A percentile compares a stretch with the other conserved stretches of the same genome.
Conservation (phyloP, 2,888 invertebrate species). For the Girardia tigrina region DNA sequence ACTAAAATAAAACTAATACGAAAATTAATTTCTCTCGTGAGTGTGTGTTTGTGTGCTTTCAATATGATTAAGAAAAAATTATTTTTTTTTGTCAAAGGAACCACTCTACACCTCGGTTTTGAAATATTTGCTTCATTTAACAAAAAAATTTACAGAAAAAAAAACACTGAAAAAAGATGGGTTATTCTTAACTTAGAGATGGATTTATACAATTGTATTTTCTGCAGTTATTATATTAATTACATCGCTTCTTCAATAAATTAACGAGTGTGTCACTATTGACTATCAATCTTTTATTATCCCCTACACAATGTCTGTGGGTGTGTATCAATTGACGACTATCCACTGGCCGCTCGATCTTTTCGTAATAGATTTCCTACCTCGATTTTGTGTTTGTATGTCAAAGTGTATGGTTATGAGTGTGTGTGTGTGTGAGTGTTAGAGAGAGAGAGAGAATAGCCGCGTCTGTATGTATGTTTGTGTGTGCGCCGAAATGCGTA, state of each 20-base stretch:
- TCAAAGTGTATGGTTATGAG: neutral
- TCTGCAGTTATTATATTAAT: constrained; percentile 23
- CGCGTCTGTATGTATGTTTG: too few relatives aligned
- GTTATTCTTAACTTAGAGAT: neutral
- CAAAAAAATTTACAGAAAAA: neutral
- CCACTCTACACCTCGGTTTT: too few relatives aligned
- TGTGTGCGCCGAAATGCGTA: too few relatives aligned
- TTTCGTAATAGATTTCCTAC: neutral
- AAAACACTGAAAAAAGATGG: neutral
- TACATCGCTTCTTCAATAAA: constrained; percentile 20
- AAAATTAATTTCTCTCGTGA: too few relatives aligned
- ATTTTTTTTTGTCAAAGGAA: too few relatives aligned
- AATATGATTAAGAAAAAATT: too few relatives aligned
- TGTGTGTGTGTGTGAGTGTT: too few relatives aligned
- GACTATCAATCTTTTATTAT: constrained; percentile 23
- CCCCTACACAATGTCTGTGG: constrained; percentile 18
- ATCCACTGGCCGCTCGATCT: neutral
- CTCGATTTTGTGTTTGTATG: neutral
- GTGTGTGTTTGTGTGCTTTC: too few relatives aligned
- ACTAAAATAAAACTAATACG: too few relatives aligned
- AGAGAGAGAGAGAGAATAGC: too few relatives aligned
- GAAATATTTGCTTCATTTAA: neutral
- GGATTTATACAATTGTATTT: constrained; percentile 11
- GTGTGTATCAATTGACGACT: neutral
- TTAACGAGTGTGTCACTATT: constrained; percentile 15